Base-by-base conservation (phyloP, 2,113 vertebrate species). In the Jacana jacana region DNA sequence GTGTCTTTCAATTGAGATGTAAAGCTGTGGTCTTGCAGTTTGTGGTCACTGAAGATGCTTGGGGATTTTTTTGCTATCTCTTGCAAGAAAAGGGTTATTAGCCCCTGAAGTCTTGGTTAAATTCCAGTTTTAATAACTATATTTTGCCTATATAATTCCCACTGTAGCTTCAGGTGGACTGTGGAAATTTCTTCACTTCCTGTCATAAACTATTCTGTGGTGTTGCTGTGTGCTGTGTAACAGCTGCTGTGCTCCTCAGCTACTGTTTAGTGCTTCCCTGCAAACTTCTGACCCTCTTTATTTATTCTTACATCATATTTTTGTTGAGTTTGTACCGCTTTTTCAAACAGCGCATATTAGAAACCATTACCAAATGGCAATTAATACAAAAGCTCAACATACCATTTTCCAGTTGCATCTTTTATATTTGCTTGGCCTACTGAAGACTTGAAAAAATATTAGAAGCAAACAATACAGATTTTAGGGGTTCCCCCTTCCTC, bases 121-220 rank as follows among this genome's bases (percentile, higher is more conserved):
- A 77, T 93, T 94, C 93, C 93, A 95, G 4, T 91, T 94, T 95
- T 96, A 93, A 95, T 96, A 95, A 96, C 94, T 94, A 49, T 88
- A 85, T 92, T 94, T 95, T 95, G 86, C 91, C 93, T 92, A 28
- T n/a, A 61, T 85, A 86, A 91, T 93, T 95, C 93, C 88, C 40
- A 79, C 77, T 94, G 83, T 95, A 96, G 81, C 77, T 95, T 96
- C 93, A 97, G 86, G 93, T 96, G 88, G 81, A 94, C 78, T 94
- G 88, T 80, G 94, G 86, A 96, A 92, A 95, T 95, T 93, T 94
- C 83, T 86, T 90, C 30, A 40, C 95, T 96, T 97, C 94, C 88
- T 96, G 78, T 68, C 93, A 86, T 97, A 96, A 95, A 93, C 81
- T 89, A 77, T 91, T 85, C 61, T 85, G 73, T 77, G 66, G 75